A percentile compares a stretch with the other conserved stretches of the same genome.
These are phyloP conservation scores for Helicorthomorpha holstii DNA, from an alignment of 1,140 invertebrate species.

Conservation along the genomic window DNA sequence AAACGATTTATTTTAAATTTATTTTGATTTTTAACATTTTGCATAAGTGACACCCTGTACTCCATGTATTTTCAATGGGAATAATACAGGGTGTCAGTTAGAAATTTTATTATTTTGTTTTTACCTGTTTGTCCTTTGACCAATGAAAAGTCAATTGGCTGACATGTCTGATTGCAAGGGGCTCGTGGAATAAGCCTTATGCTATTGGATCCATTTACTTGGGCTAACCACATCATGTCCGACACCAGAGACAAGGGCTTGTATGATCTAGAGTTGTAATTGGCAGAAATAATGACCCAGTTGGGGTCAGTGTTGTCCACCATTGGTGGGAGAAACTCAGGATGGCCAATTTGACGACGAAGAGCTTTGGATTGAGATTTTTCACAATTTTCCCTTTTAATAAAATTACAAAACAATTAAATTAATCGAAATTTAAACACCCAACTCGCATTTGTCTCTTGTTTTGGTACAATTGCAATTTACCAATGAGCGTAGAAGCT, in stretches of 20 bases:
- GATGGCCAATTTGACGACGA: conserved; percentile 46
- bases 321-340: conserved; percentile 53
- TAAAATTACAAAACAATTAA: no score
- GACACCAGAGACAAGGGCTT: conserved; percentile 33
- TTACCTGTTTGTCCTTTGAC: conserved; percentile 48
- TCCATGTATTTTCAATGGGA: background rate
- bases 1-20: background rate
- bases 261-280: conserved; percentile 50
- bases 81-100: background rate
- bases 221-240: conserved; percentile 47
- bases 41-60: background rate
- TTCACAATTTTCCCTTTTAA: conserved; percentile 56
- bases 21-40: background rate
- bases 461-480: no score
- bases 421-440: no score
- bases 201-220: conserved; percentile 46
- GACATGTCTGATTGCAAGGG: conserved; percentile 49
- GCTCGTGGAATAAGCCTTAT: conserved; percentile 45
- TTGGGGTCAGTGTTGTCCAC: conserved; percentile 58
- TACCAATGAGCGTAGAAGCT: conserved; percentile 65
- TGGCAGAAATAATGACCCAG: conserved; percentile 59
- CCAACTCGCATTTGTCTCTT: no score
- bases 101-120: conserved; percentile 11
- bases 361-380: conserved; percentile 52
- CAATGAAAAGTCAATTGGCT: conserved; percentile 41